Evolutionary conservation across 2,888 invertebrate species (phyloP).

Genomic region (Temnothorax unifasciatus): DNA sequence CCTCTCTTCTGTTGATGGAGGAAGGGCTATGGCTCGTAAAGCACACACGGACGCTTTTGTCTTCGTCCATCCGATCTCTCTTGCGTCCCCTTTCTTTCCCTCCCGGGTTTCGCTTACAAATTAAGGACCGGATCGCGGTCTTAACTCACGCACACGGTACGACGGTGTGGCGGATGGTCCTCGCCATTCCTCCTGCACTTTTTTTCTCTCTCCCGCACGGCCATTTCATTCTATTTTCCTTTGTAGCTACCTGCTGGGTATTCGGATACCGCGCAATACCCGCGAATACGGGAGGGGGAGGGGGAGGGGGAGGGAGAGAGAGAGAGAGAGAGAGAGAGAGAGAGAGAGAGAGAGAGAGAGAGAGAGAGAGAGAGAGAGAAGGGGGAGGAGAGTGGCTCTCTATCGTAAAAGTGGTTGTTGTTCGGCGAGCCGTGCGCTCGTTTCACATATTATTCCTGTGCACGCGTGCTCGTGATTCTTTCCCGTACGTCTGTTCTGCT

Average conservation of each 20-base stretch:
- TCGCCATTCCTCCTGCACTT: neutral
- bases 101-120: slow-evolving; percentile 56
- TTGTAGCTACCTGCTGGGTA: slow-evolving; percentile 50
- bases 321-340: neutral
- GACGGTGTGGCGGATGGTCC: slow-evolving; percentile 35
- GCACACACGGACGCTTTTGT: slow-evolving; percentile 57
- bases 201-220: neutral
- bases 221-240: slow-evolving; percentile 67
- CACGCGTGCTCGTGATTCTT: slow-evolving; percentile 37
- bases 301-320: too few species aligned
- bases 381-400: slow-evolving; percentile 13
- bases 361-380: slow-evolving; percentile 4
- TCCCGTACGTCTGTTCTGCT: slow-evolving; percentile 15
- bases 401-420: slow-evolving; percentile 74
- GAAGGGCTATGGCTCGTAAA: slow-evolving; percentile 63
- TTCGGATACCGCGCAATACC: slow-evolving; percentile 63
- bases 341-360: too few species aligned
- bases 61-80: slow-evolving; percentile 36
- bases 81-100: neutral
- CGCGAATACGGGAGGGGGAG: slow-evolving; percentile 67
- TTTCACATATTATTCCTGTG: slow-evolving; percentile 61
- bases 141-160: slow-evolving; percentile 64
- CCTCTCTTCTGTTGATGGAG: slow-evolving; percentile 38
- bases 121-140: slow-evolving; percentile 63
- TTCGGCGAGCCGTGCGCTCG: slow-evolving; percentile 65